Evolutionary conservation across 2,113 vertebrate genomes (phyloP).

Genomic region (Seriola rivoliana): DNA sequence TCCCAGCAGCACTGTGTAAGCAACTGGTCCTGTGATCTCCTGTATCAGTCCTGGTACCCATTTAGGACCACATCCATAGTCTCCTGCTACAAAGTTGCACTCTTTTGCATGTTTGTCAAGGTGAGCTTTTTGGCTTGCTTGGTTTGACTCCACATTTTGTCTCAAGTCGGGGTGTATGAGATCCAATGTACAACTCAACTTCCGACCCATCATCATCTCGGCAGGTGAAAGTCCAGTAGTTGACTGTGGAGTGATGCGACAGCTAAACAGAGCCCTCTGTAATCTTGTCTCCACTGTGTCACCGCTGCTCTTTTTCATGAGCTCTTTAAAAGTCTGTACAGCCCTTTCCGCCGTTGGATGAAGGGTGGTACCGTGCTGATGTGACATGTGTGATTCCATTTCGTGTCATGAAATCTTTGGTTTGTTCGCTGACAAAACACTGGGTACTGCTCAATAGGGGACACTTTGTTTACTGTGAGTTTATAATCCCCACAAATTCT

Average conservation of each 20-base stretch:
- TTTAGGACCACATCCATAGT: background rate
- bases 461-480: too few relatives aligned
- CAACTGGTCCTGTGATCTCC: background rate
- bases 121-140: background rate
- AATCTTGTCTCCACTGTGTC: background rate
- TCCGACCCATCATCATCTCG: background rate
- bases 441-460: too few relatives aligned
- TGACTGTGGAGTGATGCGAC: background rate
- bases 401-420: constrained; percentile 10
- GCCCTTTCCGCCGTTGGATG: constrained; percentile 18
- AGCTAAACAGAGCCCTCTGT: background rate
- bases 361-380: constrained; percentile 24
- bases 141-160: background rate
- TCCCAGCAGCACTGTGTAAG: background rate
- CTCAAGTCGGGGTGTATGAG: background rate
- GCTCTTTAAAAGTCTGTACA: background rate
- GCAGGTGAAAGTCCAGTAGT: background rate
- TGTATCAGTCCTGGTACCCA: background rate
- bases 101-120: background rate
- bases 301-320: background rate
- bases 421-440: background rate
- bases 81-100: background rate
- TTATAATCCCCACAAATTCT: too few relatives aligned
- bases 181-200: background rate
- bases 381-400: constrained; percentile 47